Percentiles rank a stretch among this genome's conserved stretches.
Conservation (phyloP, 2,888 invertebrate species). For the Caenorhabditis becei region DNA sequence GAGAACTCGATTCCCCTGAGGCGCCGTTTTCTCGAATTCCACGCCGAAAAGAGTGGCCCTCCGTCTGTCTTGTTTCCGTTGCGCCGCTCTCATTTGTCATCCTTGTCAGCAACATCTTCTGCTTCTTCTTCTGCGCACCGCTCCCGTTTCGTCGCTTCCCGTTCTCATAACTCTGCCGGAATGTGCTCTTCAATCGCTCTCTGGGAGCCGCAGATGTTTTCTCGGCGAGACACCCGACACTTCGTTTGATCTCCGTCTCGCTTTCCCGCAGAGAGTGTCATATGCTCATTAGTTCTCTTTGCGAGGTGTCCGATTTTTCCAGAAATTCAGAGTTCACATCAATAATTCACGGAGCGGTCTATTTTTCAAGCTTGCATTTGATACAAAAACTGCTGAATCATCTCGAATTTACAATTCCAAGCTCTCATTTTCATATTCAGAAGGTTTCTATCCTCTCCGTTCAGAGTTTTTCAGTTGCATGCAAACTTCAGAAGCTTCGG, state of each 20-base stretch:
- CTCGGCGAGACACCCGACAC: conserved; percentile 12
- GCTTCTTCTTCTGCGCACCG: not conserved
- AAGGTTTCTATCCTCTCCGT: too few relatives aligned
- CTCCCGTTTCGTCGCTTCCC: conserved; percentile 4
- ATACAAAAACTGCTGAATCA: too few relatives aligned
- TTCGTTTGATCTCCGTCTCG: not conserved
- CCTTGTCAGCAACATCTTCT: conserved; percentile 8
- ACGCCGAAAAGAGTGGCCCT: not conserved
- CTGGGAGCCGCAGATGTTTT: conserved; percentile 7
- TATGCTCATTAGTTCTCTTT: conserved; percentile 12
- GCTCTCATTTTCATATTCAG: too few relatives aligned
- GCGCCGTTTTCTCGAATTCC: conserved; percentile 2
- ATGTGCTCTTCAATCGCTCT: too few relatives aligned
- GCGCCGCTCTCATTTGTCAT: conserved; percentile 14
- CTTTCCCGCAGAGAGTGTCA: not conserved
- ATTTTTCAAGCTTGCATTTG: not conserved
- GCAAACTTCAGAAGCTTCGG: too few relatives aligned
- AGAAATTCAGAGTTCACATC: too few relatives aligned
- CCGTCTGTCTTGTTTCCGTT: not conserved
- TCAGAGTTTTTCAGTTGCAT: too few relatives aligned
- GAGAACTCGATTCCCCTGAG: conserved; percentile 38
- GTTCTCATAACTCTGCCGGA: conserved; percentile 15
- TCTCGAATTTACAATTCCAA: too few relatives aligned
- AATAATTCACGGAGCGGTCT: not conserved
- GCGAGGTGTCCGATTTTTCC: not conserved